These are phyloP conservation scores for Ficedula albicollis DNA, from an alignment of 2,797 vertebrate genomes.

Conservation along the genomic window DNA sequence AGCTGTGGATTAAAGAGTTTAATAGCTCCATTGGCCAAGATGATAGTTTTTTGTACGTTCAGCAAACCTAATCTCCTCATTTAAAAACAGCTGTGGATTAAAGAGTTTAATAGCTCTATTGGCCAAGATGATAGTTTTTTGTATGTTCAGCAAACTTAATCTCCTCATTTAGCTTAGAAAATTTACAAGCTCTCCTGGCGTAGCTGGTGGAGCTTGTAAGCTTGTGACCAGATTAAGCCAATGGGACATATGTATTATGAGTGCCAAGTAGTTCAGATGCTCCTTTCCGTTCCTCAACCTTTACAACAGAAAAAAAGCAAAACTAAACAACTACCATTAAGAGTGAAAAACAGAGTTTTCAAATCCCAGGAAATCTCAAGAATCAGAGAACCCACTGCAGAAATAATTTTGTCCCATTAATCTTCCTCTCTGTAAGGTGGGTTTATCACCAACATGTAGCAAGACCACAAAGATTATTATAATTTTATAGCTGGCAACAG, in stretches of 20 bases:
- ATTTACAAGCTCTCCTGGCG: not conserved
- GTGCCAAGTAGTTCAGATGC: not conserved
- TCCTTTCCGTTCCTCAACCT: not conserved
- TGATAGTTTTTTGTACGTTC: not conserved
- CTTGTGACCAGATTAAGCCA: not conserved
- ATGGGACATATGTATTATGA: not conserved
- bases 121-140: not conserved
- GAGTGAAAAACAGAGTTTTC: not conserved
- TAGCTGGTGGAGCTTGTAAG: not conserved
- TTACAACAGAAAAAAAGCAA: not conserved
- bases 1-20: slow-evolving; percentile 16
- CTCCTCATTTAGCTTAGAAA: slow-evolving; percentile 16
- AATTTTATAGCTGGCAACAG: not conserved
- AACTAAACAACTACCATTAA: not conserved
- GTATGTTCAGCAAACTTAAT: not conserved
- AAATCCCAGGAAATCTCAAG: not conserved
- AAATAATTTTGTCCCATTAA: not conserved
- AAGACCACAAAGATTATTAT: not conserved
- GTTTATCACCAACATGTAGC: not conserved
- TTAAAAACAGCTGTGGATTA: slow-evolving; percentile 38
- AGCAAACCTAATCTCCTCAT: not conserved
- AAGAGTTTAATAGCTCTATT: not conserved
- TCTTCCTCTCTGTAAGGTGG: not conserved
- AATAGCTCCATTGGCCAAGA: not conserved
- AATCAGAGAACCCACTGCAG: not conserved